phyloP scores from a whole-genome alignment of 2,797 vertebrate species.

The Hirundo rustica region DNA sequence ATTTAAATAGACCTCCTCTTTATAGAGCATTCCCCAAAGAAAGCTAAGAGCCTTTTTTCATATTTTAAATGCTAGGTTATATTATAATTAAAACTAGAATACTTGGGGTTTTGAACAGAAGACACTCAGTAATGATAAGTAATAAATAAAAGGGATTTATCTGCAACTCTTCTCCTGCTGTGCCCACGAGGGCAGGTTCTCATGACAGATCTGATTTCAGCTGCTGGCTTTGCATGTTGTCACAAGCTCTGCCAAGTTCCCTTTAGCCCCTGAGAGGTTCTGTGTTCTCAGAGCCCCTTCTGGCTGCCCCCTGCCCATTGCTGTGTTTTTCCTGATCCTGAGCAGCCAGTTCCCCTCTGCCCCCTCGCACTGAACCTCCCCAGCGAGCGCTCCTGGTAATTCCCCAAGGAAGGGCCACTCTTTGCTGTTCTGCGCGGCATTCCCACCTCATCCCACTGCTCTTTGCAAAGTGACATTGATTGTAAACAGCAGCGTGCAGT shows the following conservation, averaged over 20 bases:
- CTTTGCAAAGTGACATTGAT: background rate
- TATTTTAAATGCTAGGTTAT: conserved; percentile 6
- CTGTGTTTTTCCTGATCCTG: background rate
- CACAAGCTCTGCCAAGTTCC: background rate
- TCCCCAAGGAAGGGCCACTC: background rate
- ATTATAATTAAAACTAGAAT: background rate
- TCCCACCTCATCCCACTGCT: background rate
- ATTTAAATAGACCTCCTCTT: conserved; percentile 34
- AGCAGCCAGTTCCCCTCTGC: background rate
- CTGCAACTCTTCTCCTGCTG: background rate
- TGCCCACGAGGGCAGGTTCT: background rate
- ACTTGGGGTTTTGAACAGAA: background rate
- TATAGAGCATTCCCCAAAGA: background rate
- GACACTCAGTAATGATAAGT: background rate
- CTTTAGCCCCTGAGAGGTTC: background rate
- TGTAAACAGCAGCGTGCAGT: background rate
- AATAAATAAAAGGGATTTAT: background rate
- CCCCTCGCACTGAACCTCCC: background rate
- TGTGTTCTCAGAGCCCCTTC: background rate
- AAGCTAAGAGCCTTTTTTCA: background rate
- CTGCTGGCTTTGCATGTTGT: background rate
- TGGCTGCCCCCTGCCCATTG: background rate
- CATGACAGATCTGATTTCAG: background rate
- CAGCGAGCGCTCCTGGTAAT: background rate
- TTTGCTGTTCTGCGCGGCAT: background rate